Percentiles rank a stretch among this genome's conserved stretches.
These are phyloP conservation scores for Recurvirostra avosetta DNA, from an alignment of 2,113 vertebrate species.

Conservation along the genomic window DNA sequence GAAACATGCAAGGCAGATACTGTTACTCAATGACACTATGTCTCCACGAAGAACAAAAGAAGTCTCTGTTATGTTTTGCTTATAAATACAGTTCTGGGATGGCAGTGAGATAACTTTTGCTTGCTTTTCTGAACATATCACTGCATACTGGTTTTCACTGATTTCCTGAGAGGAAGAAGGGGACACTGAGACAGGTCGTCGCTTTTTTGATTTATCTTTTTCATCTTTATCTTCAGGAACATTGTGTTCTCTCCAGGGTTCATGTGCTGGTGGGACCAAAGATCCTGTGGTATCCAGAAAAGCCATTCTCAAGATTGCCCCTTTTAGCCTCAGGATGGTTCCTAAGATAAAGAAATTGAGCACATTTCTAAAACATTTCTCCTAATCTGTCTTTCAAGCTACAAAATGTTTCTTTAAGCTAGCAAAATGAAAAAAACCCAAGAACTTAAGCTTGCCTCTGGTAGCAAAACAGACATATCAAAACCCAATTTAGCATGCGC, in stretches of 20 bases:
- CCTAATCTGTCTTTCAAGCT: background rate
- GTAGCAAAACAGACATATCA: background rate
- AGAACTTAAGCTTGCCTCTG: background rate
- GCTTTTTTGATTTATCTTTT: constrained; percentile 87
- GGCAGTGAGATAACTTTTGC: constrained; percentile 96
- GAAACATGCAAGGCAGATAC: constrained; percentile 93
- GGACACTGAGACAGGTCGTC: constrained; percentile 92
- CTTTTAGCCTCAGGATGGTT: constrained; percentile 91
- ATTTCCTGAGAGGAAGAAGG: constrained; percentile 96
- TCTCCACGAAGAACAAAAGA: constrained; percentile 96
- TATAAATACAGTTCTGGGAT: constrained; percentile 92
- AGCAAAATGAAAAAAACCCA: background rate
- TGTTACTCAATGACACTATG: constrained; percentile 87
- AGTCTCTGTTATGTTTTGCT: constrained; percentile 97
- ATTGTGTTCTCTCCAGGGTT: constrained; percentile 91
- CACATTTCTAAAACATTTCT: background rate
- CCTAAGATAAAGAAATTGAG: constrained; percentile 76
- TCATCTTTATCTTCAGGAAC: constrained; percentile 91
- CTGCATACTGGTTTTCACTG: constrained; percentile 91
- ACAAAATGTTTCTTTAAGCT: background rate
- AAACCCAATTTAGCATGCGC: background rate
- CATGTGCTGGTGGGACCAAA: constrained; percentile 81
- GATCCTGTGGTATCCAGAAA: constrained; percentile 90
- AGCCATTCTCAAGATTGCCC: constrained; percentile 89
- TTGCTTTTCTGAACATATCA: constrained; percentile 98